phyloP scores from a whole-genome alignment of 1,140 invertebrate species.

The Ceratitis capitata region DNA sequence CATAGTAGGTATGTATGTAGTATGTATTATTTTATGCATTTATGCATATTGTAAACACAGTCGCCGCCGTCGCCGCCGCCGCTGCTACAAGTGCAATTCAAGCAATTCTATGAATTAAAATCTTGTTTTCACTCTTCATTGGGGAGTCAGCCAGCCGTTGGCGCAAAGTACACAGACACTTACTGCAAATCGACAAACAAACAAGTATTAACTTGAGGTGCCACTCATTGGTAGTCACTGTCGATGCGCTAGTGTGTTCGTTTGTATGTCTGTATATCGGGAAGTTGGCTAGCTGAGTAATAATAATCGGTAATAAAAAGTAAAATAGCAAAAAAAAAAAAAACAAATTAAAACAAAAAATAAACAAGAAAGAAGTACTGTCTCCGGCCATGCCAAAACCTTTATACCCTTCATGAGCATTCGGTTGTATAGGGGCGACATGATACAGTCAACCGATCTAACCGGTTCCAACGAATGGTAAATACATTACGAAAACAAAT shows the following conservation, averaged over 20 bases:
- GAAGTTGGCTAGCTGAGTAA: background rate
- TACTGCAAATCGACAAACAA: no score
- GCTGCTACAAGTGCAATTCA: background rate
- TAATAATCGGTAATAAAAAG: background rate
- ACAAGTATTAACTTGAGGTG: no score
- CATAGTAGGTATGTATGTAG: background rate
- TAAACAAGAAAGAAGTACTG: no score
- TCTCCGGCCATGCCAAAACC: no score
- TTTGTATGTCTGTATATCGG: background rate
- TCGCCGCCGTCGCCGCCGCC: background rate
- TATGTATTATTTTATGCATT: background rate
- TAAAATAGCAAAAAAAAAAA: background rate
- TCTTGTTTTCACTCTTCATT: slow-evolving; percentile 27
- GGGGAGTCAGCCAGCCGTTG: background rate
- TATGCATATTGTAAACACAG: background rate
- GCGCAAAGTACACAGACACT: background rate
- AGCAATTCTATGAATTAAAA: slow-evolving; percentile 22
- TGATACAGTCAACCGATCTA: no score
- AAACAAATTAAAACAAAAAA: background rate
- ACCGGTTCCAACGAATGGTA: no score
- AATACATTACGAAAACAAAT: no score
- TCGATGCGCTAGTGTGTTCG: no score
- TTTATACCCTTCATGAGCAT: no score
- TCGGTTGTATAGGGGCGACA: no score
- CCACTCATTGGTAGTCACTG: background rate